Conservation (phyloP, 2,113 vertebrate species). For the Rhinopomastus cyanomelas region DNA sequence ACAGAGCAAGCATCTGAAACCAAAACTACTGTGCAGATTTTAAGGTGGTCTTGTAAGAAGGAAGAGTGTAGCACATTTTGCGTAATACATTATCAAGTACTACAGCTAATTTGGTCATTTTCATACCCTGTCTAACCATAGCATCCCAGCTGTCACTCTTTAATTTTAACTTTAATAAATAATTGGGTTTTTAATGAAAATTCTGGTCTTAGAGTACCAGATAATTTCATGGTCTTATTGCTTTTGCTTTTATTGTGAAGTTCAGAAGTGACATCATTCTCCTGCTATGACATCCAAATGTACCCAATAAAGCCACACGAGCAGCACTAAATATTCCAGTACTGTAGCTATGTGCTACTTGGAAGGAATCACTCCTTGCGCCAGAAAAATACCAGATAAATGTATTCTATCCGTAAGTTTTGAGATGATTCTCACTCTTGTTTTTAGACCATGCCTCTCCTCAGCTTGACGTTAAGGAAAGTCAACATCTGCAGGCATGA, state of each 20-base stretch:
- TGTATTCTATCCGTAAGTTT: background rate
- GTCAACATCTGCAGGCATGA: background rate
- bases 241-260: background rate
- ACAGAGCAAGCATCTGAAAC: background rate
- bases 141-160: background rate
- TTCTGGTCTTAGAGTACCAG: background rate
- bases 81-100: background rate
- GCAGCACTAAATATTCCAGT: background rate
- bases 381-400: background rate
- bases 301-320: background rate
- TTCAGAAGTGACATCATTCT: background rate
- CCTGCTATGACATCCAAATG: background rate
- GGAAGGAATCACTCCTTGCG: background rate
- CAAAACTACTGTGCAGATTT: background rate
- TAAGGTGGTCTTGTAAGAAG: background rate
- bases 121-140: background rate
- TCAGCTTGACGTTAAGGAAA: background rate
- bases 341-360: background rate
- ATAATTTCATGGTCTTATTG: background rate
- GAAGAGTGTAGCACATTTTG: background rate
- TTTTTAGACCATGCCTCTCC: background rate
- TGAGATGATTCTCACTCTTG: background rate
- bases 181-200: background rate
- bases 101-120: background rate
- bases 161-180: background rate